phyloP scores from a whole-genome alignment of 2,113 vertebrate species.

The Numenius arquata region DNA sequence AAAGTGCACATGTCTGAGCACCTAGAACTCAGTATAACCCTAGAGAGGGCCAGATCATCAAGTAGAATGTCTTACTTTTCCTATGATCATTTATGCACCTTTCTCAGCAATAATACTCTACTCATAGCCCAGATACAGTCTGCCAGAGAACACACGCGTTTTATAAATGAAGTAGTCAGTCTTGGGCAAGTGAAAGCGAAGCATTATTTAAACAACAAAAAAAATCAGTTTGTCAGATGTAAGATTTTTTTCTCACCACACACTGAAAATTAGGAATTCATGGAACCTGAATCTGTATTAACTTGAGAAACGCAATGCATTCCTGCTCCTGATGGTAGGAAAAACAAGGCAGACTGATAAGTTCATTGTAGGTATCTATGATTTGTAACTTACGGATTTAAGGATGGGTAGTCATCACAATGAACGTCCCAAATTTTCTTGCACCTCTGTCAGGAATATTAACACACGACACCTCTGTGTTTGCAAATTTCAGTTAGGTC shows the following conservation, averaged over 20 bases:
- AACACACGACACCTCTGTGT: not conserved
- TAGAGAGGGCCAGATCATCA: not conserved
- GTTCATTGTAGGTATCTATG: not conserved
- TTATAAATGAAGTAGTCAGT: not conserved
- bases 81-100: not conserved
- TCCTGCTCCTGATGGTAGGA: not conserved
- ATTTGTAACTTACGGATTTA: not conserved
- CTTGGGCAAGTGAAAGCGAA: not conserved
- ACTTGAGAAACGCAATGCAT: not conserved
- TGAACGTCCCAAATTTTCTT: not conserved
- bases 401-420: not conserved
- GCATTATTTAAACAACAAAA: not conserved
- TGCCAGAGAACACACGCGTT: not conserved
- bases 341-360: not conserved
- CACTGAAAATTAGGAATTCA: not conserved
- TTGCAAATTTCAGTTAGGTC: not conserved
- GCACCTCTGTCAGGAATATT: not conserved
- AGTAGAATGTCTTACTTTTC: not conserved
- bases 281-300: not conserved
- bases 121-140: not conserved
- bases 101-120: not conserved
- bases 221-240: too few relatives aligned
- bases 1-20: rapidly evolving
- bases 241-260: not conserved
- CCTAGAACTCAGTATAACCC: not conserved